Percentiles rank a stretch among this genome's conserved stretches.
Evolutionary conservation across 2,113 vertebrate species (phyloP).

Genomic region (Carollia perspicillata): DNA sequence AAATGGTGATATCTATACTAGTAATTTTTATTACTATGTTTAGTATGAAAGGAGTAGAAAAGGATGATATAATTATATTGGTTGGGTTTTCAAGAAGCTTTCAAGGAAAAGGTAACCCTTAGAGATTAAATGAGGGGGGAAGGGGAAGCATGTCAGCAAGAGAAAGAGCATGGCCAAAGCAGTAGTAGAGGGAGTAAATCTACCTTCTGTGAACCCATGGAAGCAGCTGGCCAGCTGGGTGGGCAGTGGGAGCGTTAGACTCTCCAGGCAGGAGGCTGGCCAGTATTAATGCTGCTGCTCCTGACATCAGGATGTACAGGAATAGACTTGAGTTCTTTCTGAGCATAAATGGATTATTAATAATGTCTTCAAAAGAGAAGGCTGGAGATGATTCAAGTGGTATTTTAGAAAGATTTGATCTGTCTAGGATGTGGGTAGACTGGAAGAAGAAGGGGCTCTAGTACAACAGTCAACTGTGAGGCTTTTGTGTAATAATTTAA

Average conservation of each 20-base stretch:
- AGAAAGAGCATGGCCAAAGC: neutral
- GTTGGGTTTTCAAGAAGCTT: neutral
- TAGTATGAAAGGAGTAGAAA: neutral
- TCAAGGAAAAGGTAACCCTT: neutral
- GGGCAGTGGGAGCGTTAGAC: neutral
- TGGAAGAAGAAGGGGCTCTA: neutral
- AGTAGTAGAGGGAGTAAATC: neutral
- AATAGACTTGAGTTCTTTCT: neutral
- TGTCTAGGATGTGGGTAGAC: no score
- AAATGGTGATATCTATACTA: neutral
- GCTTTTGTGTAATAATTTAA: neutral
- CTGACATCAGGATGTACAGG: fast-evolving
- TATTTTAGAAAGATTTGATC: neutral
- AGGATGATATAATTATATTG: neutral
- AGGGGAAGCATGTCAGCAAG: neutral
- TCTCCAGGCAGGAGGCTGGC: no score
- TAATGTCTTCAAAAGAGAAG: neutral
- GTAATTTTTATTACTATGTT: neutral
- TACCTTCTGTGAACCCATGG: neutral
- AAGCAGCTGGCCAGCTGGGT: neutral
- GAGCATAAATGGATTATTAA: neutral
- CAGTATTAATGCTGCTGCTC: fast-evolving
- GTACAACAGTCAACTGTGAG: neutral
- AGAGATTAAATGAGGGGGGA: neutral
- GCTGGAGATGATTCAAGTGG: neutral